These are phyloP conservation scores for Coregonus ussuriensis DNA, from an alignment of 2,797 vertebrate species.

Conservation along the genomic window DNA sequence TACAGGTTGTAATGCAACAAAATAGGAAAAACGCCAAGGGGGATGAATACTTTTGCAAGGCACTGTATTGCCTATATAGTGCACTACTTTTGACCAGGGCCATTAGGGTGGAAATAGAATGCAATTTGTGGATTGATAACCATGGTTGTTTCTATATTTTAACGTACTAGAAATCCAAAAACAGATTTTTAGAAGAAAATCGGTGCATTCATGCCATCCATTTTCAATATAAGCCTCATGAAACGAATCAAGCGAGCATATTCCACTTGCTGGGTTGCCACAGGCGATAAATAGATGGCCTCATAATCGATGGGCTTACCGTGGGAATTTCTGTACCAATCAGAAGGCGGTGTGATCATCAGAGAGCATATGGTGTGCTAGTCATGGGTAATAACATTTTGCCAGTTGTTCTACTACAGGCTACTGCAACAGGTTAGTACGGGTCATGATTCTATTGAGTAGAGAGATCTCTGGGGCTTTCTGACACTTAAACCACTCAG, in stretches of 20 bases:
- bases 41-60: no score
- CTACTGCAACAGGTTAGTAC: slow-evolving; percentile 25
- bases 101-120: no score
- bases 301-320: slow-evolving; percentile 28
- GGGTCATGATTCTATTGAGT: slow-evolving; percentile 29
- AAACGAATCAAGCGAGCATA: neutral
- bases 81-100: no score
- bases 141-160: no score
- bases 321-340: slow-evolving; percentile 19
- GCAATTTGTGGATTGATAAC: no score
- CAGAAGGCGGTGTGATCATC: slow-evolving; percentile 22
- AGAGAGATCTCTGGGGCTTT: slow-evolving; percentile 7
- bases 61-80: no score
- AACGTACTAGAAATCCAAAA: no score
- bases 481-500: slow-evolving; percentile 16
- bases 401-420: slow-evolving; percentile 20
- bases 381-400: slow-evolving; percentile 18
- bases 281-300: slow-evolving; percentile 34
- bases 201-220: neutral
- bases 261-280: slow-evolving; percentile 28
- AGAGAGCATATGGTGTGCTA: slow-evolving; percentile 28
- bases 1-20: no score
- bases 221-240: neutral
- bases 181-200: no score
- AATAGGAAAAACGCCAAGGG: no score